Conservation (phyloP, 2,888 invertebrate species). For the Drosophila picticornis region DNA sequence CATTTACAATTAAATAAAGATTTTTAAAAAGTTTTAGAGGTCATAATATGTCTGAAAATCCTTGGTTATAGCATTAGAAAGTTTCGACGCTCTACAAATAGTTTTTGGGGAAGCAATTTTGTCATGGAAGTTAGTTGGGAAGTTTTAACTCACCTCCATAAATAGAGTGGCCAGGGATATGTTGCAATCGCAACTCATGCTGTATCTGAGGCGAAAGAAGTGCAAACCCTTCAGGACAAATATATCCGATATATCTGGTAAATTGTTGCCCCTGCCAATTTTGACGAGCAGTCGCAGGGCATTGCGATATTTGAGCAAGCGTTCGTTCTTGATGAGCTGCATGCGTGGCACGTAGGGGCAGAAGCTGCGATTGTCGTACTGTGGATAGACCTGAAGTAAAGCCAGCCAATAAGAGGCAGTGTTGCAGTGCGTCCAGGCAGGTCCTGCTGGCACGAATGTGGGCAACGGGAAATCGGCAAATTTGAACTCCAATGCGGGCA, state of each 20-base stretch:
- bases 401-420: conserved; percentile 56
- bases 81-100: background rate
- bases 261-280: conserved; percentile 54
- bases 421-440: conserved; percentile 53
- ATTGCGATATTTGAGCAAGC: conserved; percentile 63
- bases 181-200: conserved; percentile 57
- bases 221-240: conserved; percentile 62
- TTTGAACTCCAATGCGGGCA: conserved; percentile 61
- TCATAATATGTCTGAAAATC: too few species aligned
- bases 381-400: conserved; percentile 61
- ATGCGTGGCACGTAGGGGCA: conserved; percentile 68
- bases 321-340: conserved; percentile 53
- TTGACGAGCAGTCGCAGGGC: conserved; percentile 58
- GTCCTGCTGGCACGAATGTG: conserved; percentile 51
- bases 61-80: background rate
- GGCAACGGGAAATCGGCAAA: conserved; percentile 54
- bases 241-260: conserved; percentile 58
- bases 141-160: conserved; percentile 49
- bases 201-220: conserved; percentile 61
- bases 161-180: conserved; percentile 56
- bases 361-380: conserved; percentile 57
- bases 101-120: background rate
- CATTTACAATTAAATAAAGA: background rate
- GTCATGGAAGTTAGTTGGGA: background rate
- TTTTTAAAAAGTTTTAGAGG: background rate